A percentile compares a stretch with the other conserved stretches of the same genome.
Evolutionary conservation across 2,113 vertebrate genomes (phyloP).

Genomic region (Conger conger): DNA sequence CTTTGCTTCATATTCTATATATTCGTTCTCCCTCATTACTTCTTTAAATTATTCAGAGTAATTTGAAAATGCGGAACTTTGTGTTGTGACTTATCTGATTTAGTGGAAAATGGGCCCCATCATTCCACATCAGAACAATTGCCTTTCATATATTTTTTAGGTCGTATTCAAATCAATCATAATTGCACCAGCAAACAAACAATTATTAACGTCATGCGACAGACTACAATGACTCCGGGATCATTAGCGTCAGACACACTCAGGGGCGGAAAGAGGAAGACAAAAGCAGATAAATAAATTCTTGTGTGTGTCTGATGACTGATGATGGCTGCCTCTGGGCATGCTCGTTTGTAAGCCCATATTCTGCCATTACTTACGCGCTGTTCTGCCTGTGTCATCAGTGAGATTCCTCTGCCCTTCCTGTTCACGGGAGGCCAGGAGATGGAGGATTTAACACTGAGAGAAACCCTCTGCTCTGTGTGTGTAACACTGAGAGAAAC

Average conservation of each 20-base stretch:
- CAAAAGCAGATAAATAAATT: not conserved
- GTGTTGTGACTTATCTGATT: not conserved
- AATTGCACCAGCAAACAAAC: not conserved
- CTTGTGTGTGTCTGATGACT: not conserved
- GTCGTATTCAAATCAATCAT: not conserved
- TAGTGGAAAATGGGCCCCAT: not conserved
- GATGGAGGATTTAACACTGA: not conserved
- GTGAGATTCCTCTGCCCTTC: not conserved
- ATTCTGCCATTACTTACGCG: not conserved
- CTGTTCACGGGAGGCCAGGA: not conserved
- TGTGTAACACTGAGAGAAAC: too few relatives aligned
- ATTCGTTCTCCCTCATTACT: not conserved
- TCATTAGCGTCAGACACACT: not conserved
- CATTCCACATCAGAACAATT: not conserved
- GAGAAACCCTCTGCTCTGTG: too few relatives aligned
- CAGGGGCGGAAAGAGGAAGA: not conserved
- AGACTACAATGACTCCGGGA: not conserved
- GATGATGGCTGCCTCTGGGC: not conserved
- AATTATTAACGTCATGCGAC: not conserved
- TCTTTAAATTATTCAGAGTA: conserved; percentile 1
- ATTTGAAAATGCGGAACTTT: not conserved
- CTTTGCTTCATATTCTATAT: not conserved
- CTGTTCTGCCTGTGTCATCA: not conserved
- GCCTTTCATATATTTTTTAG: not conserved
- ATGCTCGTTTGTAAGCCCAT: not conserved